Percentiles rank a stretch among this genome's conserved stretches.
These are phyloP conservation scores for Nesometra sesokonis DNA, from an alignment of 35 echinoderm and acorn worm species.

Conservation along the genomic window DNA sequence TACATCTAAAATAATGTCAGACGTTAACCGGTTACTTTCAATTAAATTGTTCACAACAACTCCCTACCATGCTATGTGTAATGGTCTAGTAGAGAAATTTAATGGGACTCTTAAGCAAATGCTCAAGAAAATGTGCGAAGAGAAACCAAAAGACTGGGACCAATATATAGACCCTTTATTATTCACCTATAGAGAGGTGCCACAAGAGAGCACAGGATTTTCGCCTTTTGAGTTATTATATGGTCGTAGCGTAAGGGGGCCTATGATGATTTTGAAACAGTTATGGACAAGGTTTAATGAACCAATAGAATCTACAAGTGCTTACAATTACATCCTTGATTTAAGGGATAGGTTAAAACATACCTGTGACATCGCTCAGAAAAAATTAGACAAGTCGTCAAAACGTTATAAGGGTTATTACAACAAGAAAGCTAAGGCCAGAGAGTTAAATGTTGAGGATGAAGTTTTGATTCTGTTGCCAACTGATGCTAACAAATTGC, in stretches of 20 bases:
- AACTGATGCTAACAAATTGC: slow-evolving; percentile 25
- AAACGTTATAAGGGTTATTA: slow-evolving; percentile 15
- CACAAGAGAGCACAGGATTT: slow-evolving; percentile 39
- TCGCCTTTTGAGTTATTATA: slow-evolving; percentile 55
- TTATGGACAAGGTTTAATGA: slow-evolving; percentile 33
- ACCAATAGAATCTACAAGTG: slow-evolving; percentile 11
- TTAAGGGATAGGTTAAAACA: slow-evolving; percentile 16
- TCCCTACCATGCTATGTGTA: no score
- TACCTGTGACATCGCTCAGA: slow-evolving; percentile 9
- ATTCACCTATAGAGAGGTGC: slow-evolving; percentile 41
- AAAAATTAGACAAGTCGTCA: neutral
- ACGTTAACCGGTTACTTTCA: slow-evolving; percentile 45
- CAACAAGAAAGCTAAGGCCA: slow-evolving; percentile 22
- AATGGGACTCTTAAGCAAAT: no score
- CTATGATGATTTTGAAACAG: slow-evolving; percentile 51
- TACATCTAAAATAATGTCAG: slow-evolving; percentile 38
- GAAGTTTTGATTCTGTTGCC: slow-evolving; percentile 25
- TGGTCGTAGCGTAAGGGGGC: slow-evolving; percentile 44
- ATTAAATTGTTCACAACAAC: slow-evolving; percentile 52
- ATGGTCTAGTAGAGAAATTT: slow-evolving; percentile 51
- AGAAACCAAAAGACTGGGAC: no score
- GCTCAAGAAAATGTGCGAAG: no score
- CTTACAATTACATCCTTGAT: slow-evolving; percentile 34
- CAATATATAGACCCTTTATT: no score
- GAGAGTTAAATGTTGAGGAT: slow-evolving; percentile 21